Percentiles rank a stretch among this genome's conserved stretches.
phyloP scores from a whole-genome alignment of 2,113 vertebrate species.

The Anarrhichthys ocellatus region DNA sequence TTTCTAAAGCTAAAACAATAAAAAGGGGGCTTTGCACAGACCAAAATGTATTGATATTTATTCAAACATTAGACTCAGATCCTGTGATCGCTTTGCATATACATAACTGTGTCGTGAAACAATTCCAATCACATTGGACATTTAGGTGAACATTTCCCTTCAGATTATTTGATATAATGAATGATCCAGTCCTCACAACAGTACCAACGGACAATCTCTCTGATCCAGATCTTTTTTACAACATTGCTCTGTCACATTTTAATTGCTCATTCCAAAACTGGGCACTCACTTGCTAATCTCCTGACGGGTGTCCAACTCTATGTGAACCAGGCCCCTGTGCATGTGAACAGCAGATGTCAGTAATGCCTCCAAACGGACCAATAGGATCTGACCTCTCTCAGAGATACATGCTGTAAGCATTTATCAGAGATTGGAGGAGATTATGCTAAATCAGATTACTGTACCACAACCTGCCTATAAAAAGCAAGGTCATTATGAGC shows the following conservation, averaged over 20 bases:
- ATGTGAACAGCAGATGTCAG: conserved; percentile 78
- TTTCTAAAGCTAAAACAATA: background rate
- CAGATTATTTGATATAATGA: background rate
- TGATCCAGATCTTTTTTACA: background rate
- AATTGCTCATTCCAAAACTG: background rate
- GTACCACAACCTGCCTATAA: conserved; percentile 81
- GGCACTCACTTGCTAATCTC: background rate
- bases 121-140: background rate
- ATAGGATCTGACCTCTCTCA: conserved; percentile 60
- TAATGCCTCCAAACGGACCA: conserved; percentile 70
- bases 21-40: background rate
- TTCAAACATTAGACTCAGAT: background rate
- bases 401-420: conserved; percentile 84
- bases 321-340: conserved; percentile 18
- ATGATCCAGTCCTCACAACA: background rate
- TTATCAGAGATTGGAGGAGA: conserved; percentile 85
- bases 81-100: background rate
- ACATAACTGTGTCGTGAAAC: background rate
- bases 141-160: background rate
- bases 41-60: background rate
- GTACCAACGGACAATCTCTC: background rate
- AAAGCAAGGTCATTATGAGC: conserved; percentile 86
- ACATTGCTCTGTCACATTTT: background rate
- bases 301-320: background rate
- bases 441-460: conserved; percentile 86